These are phyloP conservation scores for Drosophila maculinotata DNA, from an alignment of 2,888 invertebrate genomes.

Conservation along the genomic window DNA sequence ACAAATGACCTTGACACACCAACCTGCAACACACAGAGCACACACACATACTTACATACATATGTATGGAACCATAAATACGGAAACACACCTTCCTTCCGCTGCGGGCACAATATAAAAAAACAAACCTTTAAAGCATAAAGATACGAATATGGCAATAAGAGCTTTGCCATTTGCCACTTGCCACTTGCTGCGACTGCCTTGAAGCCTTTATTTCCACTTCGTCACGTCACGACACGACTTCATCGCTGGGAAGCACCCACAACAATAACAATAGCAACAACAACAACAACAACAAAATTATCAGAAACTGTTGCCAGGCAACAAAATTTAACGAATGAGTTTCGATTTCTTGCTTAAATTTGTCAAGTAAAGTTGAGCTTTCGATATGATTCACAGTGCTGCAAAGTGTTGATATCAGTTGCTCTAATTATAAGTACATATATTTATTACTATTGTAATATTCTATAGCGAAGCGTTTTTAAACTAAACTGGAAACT, in stretches of 20 bases:
- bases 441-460: no score
- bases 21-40: slow-evolving; percentile 38
- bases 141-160: slow-evolving; percentile 35
- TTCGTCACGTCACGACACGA: slow-evolving; percentile 25
- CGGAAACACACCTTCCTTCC: slow-evolving; percentile 71
- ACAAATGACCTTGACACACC: slow-evolving; percentile 76
- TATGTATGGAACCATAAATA: slow-evolving; percentile 14
- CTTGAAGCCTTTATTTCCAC: slow-evolving; percentile 45
- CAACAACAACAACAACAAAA: background rate
- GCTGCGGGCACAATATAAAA: slow-evolving; percentile 27
- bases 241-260: slow-evolving; percentile 11
- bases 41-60: slow-evolving; percentile 38
- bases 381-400: no score
- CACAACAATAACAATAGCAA: slow-evolving; percentile 4
- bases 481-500: no score
- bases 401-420: no score
- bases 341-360: background rate
- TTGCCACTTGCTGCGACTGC: slow-evolving; percentile 32
- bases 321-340: slow-evolving; percentile 3
- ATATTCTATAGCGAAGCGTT: no score
- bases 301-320: slow-evolving; percentile 6
- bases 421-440: no score
- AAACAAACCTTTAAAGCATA: slow-evolving; percentile 23
- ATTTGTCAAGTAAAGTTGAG: background rate
- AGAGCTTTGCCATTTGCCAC: slow-evolving; percentile 34